Conservation (phyloP, 1,140 invertebrate species). For the Nautilus pompilius region DNA sequence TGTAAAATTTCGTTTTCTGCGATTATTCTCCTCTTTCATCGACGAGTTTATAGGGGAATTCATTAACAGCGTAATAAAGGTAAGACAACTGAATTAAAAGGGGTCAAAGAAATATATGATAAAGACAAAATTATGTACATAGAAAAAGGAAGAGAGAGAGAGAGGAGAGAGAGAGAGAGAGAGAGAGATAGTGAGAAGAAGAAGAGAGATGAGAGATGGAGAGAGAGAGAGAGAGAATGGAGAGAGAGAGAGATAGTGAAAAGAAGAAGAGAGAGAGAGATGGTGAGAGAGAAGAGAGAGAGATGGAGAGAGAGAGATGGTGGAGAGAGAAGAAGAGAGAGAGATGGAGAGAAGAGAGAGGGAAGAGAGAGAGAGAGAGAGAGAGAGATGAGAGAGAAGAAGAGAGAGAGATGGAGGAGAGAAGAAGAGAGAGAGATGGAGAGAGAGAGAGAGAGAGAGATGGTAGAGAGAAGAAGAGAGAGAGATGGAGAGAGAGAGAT, state of each 20-base stretch:
- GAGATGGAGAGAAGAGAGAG: not conserved
- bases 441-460: not conserved
- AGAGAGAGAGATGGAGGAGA: not conserved
- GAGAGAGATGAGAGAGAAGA: not conserved
- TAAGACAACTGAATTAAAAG: no score
- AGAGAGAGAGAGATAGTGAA: not conserved
- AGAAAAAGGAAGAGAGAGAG: not conserved
- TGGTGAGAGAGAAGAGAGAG: not conserved
- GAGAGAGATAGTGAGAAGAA: conserved; percentile 5
- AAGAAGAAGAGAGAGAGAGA: not conserved
- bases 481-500: not conserved
- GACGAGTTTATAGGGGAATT: no score
- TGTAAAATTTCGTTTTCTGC: no score
- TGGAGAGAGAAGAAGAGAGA: not conserved
- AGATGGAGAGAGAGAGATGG: not conserved
- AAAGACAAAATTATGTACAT: no score
- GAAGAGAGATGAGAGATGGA: not conserved
- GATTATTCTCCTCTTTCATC: no score
- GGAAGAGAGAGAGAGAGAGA: not conserved
- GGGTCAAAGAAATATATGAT: no score
- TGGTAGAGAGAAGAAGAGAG: not conserved
- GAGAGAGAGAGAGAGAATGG: not conserved
- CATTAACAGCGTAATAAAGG: no score
- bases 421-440: not conserved
- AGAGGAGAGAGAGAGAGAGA: conserved; percentile 1